These are phyloP conservation scores for Halocynthia aurantium DNA, from an alignment of 23 tunicate genomes.

Conservation along the genomic window DNA sequence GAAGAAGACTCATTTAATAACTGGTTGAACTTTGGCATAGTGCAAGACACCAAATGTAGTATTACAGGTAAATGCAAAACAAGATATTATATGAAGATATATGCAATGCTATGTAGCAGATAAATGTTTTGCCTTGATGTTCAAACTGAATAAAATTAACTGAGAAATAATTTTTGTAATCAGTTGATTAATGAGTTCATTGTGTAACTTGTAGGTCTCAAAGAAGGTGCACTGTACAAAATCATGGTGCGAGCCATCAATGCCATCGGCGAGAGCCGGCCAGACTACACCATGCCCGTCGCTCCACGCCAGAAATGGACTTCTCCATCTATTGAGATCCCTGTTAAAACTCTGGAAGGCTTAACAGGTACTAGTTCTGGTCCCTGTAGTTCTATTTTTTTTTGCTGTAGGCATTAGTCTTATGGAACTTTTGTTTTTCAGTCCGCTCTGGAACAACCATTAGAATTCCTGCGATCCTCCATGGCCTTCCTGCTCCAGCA, in stretches of 20 bases:
- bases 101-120: too few species aligned
- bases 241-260: constrained; percentile 60
- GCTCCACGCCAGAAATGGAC: constrained; percentile 61
- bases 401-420: not conserved
- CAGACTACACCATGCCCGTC: constrained; percentile 75
- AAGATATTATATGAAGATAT: too few species aligned
- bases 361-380: constrained; percentile 25
- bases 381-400: not conserved
- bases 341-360: constrained; percentile 82
- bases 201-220: constrained; percentile 18
- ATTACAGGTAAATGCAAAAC: constrained; percentile 11
- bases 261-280: constrained; percentile 76
- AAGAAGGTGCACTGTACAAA: constrained; percentile 62
- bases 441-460: constrained; percentile 71
- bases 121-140: too few species aligned
- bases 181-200: not conserved
- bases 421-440: not conserved
- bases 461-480: constrained; percentile 60
- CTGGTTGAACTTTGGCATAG: constrained; percentile 36
- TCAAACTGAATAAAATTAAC: too few species aligned
- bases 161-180: too few species aligned
- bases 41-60: constrained; percentile 39
- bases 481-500: constrained; percentile 75
- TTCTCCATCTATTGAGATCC: constrained; percentile 72
- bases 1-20: constrained; percentile 19